These are phyloP conservation scores for Dusona sp. DNA, from an alignment of 2,888 invertebrate genomes.

Conservation along the genomic window DNA sequence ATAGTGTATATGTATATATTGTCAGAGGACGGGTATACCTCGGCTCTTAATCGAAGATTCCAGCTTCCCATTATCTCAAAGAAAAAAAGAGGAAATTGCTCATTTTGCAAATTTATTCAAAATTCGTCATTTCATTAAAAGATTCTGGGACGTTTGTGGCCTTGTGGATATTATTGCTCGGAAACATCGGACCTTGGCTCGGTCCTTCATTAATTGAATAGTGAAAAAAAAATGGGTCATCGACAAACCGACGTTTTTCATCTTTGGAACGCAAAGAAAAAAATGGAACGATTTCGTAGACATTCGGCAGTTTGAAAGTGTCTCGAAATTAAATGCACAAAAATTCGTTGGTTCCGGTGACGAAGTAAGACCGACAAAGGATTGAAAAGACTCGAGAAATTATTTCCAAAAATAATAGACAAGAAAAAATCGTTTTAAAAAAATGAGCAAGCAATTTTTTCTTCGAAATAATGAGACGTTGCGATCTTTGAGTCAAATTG, in stretches of 20 bases:
- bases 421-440: background rate
- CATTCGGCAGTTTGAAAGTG: background rate
- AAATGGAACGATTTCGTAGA: background rate
- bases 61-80: background rate
- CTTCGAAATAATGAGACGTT: background rate
- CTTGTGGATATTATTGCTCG: background rate
- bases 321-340: background rate
- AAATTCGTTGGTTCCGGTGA: background rate
- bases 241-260: background rate
- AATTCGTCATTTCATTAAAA: background rate
- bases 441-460: background rate
- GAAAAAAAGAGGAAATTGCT: background rate
- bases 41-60: slow-evolving; percentile 36
- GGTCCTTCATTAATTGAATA: too few relatives aligned
- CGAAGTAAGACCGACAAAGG: background rate
- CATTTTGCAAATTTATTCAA: background rate
- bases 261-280: background rate
- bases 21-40: slow-evolving; percentile 66
- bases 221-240: too few relatives aligned
- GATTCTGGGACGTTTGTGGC: background rate
- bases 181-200: background rate
- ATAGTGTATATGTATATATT: slow-evolving; percentile 62
- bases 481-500: slow-evolving; percentile 7
- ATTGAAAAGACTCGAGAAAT: background rate
- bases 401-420: background rate